These are phyloP conservation scores for Celastrina argiolus DNA, from an alignment of 2,888 invertebrate genomes.

Conservation along the genomic window DNA sequence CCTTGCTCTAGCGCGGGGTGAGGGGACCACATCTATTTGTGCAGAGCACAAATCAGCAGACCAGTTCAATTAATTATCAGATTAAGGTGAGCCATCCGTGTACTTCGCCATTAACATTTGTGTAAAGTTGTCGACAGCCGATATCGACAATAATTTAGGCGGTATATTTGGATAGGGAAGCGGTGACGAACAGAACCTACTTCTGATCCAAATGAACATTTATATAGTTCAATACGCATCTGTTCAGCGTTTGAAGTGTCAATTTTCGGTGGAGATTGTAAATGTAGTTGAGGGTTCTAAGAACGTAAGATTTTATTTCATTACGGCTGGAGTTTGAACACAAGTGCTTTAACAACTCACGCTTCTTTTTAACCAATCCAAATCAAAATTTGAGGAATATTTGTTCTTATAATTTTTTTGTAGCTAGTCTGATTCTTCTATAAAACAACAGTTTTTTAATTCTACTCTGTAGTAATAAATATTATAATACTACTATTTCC, in stretches of 20 bases:
- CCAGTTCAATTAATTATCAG: constrained; percentile 76
- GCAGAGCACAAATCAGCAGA: constrained; percentile 74
- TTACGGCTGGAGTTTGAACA: not conserved
- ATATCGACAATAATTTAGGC: constrained; percentile 43
- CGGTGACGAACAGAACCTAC: constrained; percentile 19
- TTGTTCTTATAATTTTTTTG: too few species aligned
- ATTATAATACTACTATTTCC: too few species aligned
- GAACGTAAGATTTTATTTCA: not conserved
- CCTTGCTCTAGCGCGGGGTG: constrained; percentile 41
- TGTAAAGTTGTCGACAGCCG: constrained; percentile 46
- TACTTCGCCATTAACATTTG: constrained; percentile 55
- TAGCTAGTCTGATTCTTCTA: too few species aligned
- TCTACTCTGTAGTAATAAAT: too few species aligned
- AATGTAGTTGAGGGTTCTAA: not conserved
- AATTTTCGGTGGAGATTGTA: not conserved
- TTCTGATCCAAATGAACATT: not conserved
- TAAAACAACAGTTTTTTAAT: too few species aligned
- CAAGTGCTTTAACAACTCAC: not conserved
- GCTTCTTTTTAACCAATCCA: too few species aligned
- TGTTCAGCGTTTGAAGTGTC: constrained; percentile 15
- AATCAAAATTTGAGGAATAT: too few species aligned
- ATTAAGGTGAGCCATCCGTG: constrained; percentile 74
- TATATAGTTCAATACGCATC: constrained; percentile 3
- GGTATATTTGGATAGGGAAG: constrained; percentile 35
- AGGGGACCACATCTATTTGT: constrained; percentile 67